Conservation (phyloP, 2,797 vertebrate genomes). For the Oreochromis grahami region DNA sequence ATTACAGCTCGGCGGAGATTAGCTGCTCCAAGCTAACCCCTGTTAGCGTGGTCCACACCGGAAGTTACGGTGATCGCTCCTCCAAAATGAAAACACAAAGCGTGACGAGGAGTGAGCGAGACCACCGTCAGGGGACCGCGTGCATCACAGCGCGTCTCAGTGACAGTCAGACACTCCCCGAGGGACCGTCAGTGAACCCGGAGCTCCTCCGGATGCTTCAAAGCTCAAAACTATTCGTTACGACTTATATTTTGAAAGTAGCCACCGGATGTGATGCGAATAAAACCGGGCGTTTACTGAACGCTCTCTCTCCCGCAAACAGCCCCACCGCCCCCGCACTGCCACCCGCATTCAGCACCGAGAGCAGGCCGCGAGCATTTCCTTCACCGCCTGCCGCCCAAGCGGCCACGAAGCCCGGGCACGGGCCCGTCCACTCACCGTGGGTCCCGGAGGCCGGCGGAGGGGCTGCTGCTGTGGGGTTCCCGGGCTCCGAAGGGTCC, state of each 20-base stretch:
- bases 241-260: slow-evolving; percentile 19
- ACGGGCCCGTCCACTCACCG: slow-evolving; percentile 55
- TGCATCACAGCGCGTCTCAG: not conserved
- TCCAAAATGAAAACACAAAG: slow-evolving; percentile 16
- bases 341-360: slow-evolving; percentile 49
- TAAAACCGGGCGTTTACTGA: fast-evolving
- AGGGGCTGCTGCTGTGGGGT: slow-evolving; percentile 9
- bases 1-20: slow-evolving; percentile 5
- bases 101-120: too few relatives aligned
- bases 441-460: slow-evolving; percentile 27
- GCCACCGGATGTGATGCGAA: not conserved
- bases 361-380: slow-evolving; percentile 41
- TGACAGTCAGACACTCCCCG: not conserved
- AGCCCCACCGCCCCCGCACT: slow-evolving; percentile 68
- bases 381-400: not conserved
- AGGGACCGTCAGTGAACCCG: not conserved
- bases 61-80: not conserved
- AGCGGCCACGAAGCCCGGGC: not conserved
- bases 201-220: not conserved
- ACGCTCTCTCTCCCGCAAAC: slow-evolving; percentile 50
- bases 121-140: not conserved
- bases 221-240: not conserved
- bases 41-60: not conserved
- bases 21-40: not conserved
- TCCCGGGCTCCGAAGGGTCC: slow-evolving; percentile 26